Base-by-base conservation (phyloP, 1,140 invertebrate genomes). In the Choristoneura fumiferana region DNA sequence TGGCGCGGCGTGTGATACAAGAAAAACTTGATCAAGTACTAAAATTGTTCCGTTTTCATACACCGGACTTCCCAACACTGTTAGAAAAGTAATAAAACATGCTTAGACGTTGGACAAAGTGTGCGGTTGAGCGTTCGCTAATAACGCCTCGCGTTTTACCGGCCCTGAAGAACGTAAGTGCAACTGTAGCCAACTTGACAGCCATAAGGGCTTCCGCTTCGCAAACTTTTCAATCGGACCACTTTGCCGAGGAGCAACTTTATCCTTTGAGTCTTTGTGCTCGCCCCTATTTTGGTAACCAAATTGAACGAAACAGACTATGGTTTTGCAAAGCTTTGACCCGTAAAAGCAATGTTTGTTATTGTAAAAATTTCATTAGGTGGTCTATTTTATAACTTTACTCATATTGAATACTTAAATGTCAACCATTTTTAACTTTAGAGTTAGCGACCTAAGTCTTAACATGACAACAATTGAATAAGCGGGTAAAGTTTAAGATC, bases 151-250 rank as follows among this genome's bases (percentile, higher is more conserved):
- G 22, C 43, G 8, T 49, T 49, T 49, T 29, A 12, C 40, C 17
- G 43, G 43, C 18, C 12, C 43, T 49, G 43, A 63, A 65, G 62
- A 66, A 64, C 33, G 8, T 60, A 53, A 60, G 55, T 69, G 62
- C 60, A 67, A 55, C 60, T 29, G 36, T 39, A 10, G 62, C 14
- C 12, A 63, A 53, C 45, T 57, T 57, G 55, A 56, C 22, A 13
- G 39, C 57, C 43, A 59, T 39, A 37, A 57, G 68, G 63, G 62
- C 62, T 74, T 66, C 64, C 61, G 56, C 62, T 40, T 58, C 43
- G 54, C 54, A 62, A 78, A 81, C 71, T 78, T 76, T 73, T 77
- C 76, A 77, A 81, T 81, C 70, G 73, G 45, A 64, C 57, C 69
- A 73, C 66, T 78, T 71, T 62, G 55, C 57, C 58, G 54, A 56